Evolutionary conservation across 1,140 invertebrate species (phyloP).

Genomic region (Nylanderia fulva): DNA sequence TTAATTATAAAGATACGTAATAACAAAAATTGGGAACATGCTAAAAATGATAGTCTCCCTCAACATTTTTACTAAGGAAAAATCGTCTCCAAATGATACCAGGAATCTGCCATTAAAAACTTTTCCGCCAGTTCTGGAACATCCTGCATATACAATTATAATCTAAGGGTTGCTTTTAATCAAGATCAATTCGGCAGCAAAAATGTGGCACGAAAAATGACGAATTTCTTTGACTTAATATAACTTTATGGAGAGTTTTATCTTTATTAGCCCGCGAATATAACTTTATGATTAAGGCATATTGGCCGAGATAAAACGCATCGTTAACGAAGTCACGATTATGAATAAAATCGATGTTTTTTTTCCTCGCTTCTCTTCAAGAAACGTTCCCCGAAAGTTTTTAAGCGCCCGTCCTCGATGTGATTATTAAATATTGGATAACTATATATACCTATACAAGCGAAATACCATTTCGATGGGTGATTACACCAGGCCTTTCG

Average conservation of each 20-base stretch:
- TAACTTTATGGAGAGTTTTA: background rate
- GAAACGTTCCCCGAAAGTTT: background rate
- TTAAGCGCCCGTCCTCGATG: conserved; percentile 20
- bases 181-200: background rate
- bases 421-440: conserved; percentile 68
- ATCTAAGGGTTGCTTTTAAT: background rate
- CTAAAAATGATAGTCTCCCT: too few relatives aligned
- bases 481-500: conserved; percentile 19
- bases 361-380: background rate
- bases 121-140: too few relatives aligned
- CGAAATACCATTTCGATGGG: conserved; percentile 13
- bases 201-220: background rate
- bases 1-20: too few relatives aligned
- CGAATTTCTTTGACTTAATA: background rate
- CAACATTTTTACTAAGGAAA: too few relatives aligned
- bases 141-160: too few relatives aligned
- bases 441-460: conserved; percentile 53
- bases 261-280: background rate
- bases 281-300: conserved; percentile 13
- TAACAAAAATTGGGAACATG: too few relatives aligned
- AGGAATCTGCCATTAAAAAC: too few relatives aligned
- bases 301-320: background rate
- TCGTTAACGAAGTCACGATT: background rate
- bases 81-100: too few relatives aligned
- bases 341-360: background rate